Conservation (phyloP, 2,888 invertebrate species). For the Dinocampus coccinellae region DNA sequence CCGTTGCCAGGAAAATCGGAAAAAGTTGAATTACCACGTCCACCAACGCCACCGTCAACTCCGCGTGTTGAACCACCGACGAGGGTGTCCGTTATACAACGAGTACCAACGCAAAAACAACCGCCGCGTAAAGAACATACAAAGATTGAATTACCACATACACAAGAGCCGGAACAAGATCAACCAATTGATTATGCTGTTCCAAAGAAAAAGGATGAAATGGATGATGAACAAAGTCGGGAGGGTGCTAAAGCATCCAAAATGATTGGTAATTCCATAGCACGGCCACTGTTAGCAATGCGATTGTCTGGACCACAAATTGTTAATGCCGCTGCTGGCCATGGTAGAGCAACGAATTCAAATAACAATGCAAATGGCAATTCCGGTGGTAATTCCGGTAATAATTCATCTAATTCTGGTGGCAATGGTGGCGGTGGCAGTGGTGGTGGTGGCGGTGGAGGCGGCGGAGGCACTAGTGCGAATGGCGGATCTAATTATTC, state of each 20-base stretch:
- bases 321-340: slow-evolving; percentile 78
- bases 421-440: slow-evolving; percentile 43
- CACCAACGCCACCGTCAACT: slow-evolving; percentile 75
- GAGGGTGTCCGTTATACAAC: slow-evolving; percentile 85
- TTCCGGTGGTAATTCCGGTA: slow-evolving; percentile 58
- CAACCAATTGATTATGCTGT: slow-evolving; percentile 92
- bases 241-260: slow-evolving; percentile 68
- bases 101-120: slow-evolving; percentile 75
- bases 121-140: slow-evolving; percentile 59
- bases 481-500: slow-evolving; percentile 19
- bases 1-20: slow-evolving; percentile 73
- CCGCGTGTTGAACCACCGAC: slow-evolving; percentile 75
- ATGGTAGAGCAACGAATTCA: slow-evolving; percentile 77
- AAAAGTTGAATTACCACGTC: slow-evolving; percentile 63
- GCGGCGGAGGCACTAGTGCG: slow-evolving; percentile 40
- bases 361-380: slow-evolving; percentile 58
- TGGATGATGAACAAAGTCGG: slow-evolving; percentile 75
- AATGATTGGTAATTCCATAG: slow-evolving; percentile 63
- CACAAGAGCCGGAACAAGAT: slow-evolving; percentile 75
- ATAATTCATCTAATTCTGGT: slow-evolving; percentile 47
- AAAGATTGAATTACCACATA: slow-evolving; percentile 64
- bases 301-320: slow-evolving; percentile 61
- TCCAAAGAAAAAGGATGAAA: slow-evolving; percentile 82
- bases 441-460: slow-evolving; percentile 36
- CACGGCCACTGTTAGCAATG: slow-evolving; percentile 64